phyloP scores from a whole-genome alignment of 2,113 vertebrate species.

The Accipiter cooperii region DNA sequence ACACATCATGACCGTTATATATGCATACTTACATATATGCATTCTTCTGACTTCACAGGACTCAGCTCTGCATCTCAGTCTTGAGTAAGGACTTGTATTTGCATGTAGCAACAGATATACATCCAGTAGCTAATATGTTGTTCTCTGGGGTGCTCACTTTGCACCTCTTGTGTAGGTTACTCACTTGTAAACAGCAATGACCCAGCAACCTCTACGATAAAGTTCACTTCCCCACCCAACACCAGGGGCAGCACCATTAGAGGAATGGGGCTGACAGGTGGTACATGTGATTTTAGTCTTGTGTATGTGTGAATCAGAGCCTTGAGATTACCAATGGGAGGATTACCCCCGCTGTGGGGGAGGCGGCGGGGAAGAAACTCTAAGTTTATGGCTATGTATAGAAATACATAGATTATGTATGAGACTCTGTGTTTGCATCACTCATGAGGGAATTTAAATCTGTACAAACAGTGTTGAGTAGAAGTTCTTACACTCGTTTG shows the following conservation, averaged over 20 bases:
- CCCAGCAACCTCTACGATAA: background rate
- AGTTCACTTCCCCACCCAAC: background rate
- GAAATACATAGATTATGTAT: background rate
- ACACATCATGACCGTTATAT: background rate
- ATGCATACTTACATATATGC: background rate
- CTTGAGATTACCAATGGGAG: background rate
- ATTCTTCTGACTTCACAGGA: background rate
- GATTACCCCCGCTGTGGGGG: rapidly evolving
- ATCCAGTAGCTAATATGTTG: background rate
- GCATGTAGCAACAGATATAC: background rate
- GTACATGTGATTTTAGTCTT: background rate
- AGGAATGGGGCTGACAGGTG: background rate
- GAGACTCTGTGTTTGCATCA: background rate
- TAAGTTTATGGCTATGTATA: background rate
- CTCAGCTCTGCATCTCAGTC: background rate
- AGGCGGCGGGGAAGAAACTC: background rate
- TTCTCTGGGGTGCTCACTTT: background rate
- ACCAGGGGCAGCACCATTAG: background rate
- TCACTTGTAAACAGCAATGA: background rate
- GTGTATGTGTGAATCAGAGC: background rate
- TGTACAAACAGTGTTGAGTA: background rate
- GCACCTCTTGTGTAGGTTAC: background rate
- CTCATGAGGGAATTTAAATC: background rate
- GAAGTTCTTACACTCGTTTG: background rate
- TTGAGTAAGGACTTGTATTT: background rate